Evolutionary conservation across 2,113 vertebrate genomes (phyloP).

Genomic region (Thunnus maccoyii): DNA sequence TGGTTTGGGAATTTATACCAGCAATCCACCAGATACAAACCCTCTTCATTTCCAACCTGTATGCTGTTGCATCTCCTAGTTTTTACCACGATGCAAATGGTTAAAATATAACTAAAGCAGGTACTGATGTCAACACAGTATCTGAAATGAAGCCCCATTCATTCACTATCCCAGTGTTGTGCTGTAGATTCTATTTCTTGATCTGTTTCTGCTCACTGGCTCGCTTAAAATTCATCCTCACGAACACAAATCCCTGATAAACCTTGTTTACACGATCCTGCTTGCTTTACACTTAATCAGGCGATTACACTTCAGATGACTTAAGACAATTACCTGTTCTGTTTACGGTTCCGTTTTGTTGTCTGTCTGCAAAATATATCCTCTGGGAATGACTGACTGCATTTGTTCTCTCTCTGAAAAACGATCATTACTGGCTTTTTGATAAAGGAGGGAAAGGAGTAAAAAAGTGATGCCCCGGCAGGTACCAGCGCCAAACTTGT

Average conservation of each 20-base stretch:
- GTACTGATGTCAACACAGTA: not conserved
- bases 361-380: not conserved
- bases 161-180: not conserved
- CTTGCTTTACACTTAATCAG: slow-evolving; percentile 34
- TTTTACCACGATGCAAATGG: too few relatives aligned
- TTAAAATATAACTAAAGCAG: too few relatives aligned
- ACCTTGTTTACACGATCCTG: slow-evolving; percentile 13
- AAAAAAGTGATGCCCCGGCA: slow-evolving; percentile 19
- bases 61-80: too few relatives aligned
- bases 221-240: slow-evolving; percentile 48
- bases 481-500: slow-evolving; percentile 5
- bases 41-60: too few relatives aligned
- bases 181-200: not conserved
- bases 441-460: slow-evolving; percentile 10
- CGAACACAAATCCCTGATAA: slow-evolving; percentile 23
- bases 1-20: not conserved
- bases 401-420: not conserved
- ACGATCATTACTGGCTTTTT: not conserved
- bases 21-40: too few relatives aligned
- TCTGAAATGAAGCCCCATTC: not conserved
- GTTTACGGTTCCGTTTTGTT: slow-evolving; percentile 16
- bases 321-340: slow-evolving; percentile 28
- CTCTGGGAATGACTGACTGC: not conserved
- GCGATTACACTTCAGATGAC: slow-evolving; percentile 27
- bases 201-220: not conserved